Base-by-base conservation (phyloP, 2,113 vertebrate genomes). In the Gasterosteus nipponicus region DNA sequence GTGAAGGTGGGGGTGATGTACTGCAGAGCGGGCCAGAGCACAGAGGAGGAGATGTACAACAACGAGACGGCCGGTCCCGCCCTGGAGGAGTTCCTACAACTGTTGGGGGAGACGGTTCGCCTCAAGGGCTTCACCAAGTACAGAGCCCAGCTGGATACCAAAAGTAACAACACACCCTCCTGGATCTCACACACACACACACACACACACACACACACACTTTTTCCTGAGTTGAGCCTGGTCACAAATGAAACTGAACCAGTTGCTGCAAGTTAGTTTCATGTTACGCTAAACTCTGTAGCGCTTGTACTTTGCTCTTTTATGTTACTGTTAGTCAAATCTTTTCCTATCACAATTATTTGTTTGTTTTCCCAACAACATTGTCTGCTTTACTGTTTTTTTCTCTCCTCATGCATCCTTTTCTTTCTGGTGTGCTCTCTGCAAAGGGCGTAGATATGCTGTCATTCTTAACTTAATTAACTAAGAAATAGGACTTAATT, bases 1-100 rank as follows among this genome's bases (percentile, higher is more conserved):
- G 95, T 97, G 77, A 99, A 99, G 81, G 97, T 99, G 65, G 97
- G 97, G 74, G 94, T 99, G 89, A 97, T 99, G 96, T 99, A 98
- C 92, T 98, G 97, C 89, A 91, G 95, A 91, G 95, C 96, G 0
- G 97, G 96, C 44, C 97, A 98, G 86, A 97, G 97, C 93, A 97
- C 96, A 0, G 97, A 99, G 84, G 97, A 98, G 69, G 97, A 98
- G 88, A 99, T 99, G 97, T 99, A 99, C 91, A 99, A 98, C 88
- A 98, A 98, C 26, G 97, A 99, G 82, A 93, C 83, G 1, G 97
- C 97, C 0, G 96, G 97, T 22, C 95, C 96, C 2, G 97, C 96
- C 74, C 94, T 99, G 68, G 97, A 97, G 84, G 97, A 99, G 68
- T 98, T 99, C 89, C 96, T 99, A 71, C 95, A 97, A 77, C 95